These are phyloP conservation scores for Lepidostoma basale DNA, from an alignment of 1,140 invertebrate species.

Conservation along the genomic window DNA sequence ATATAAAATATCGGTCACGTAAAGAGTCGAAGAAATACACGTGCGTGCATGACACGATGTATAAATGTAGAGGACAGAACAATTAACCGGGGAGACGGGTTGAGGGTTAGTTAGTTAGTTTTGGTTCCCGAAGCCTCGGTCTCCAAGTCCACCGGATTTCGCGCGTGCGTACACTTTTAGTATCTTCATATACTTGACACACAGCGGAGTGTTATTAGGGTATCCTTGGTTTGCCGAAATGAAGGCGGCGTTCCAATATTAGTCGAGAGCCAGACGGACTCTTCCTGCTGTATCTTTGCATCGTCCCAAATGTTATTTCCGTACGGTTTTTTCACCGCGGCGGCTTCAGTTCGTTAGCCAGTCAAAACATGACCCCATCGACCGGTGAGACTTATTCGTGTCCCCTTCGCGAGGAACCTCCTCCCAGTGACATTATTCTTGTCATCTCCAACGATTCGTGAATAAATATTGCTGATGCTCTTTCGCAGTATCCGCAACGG, in stretches of 20 bases:
- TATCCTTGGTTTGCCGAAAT: neutral
- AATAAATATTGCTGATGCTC: neutral
- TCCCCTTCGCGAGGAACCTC: neutral
- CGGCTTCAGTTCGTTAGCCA: slow-evolving; percentile 5
- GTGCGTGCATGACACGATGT: too few relatives aligned
- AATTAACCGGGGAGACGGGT: too few relatives aligned
- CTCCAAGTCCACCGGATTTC: too few relatives aligned
- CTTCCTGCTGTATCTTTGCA: neutral
- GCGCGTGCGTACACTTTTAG: too few relatives aligned
- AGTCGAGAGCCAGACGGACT: slow-evolving; percentile 17
- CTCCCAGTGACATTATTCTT: slow-evolving; percentile 15
- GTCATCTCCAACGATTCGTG: slow-evolving; percentile 23
- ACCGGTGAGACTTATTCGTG: slow-evolving; percentile 15
- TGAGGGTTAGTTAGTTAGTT: too few relatives aligned
- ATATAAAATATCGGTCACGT: too few relatives aligned
- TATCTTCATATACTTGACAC: neutral
- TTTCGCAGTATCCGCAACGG: neutral
- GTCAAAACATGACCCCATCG: slow-evolving; percentile 27
- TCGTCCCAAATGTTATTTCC: slow-evolving; percentile 26
- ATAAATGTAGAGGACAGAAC: too few relatives aligned
- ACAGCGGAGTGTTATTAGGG: neutral
- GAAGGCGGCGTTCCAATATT: slow-evolving; percentile 14
- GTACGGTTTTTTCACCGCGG: slow-evolving; percentile 7
- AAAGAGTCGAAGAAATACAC: too few relatives aligned
- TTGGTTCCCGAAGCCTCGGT: too few relatives aligned